Evolutionary conservation across 2,888 invertebrate species (phyloP).

Genomic region (Serripes groenlandicus): DNA sequence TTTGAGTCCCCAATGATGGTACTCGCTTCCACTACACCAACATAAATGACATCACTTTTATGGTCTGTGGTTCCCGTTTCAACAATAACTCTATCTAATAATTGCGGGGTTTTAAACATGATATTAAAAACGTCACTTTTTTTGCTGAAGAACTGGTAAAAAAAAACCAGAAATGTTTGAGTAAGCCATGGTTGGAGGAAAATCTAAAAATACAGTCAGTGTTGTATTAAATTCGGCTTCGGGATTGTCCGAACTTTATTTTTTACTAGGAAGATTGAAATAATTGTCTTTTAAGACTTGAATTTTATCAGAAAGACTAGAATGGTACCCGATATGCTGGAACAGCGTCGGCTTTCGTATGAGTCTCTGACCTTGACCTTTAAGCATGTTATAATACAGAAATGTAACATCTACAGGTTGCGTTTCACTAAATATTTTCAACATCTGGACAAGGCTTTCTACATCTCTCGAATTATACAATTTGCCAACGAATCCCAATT

Average conservation of each 20-base stretch:
- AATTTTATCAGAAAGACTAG: constrained; percentile 73
- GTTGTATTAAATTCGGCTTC: constrained; percentile 84
- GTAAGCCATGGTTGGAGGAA: constrained; percentile 84
- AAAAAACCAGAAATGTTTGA: constrained; percentile 84
- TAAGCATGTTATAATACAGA: constrained; percentile 72
- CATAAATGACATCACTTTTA: constrained; percentile 76
- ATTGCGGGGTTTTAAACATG: constrained; percentile 80
- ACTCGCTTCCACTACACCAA: constrained; percentile 78
- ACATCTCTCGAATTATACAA: constrained; percentile 73
- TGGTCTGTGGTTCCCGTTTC: constrained; percentile 80
- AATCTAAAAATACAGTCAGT: constrained; percentile 80
- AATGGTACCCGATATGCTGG: constrained; percentile 76
- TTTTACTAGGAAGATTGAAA: constrained; percentile 71
- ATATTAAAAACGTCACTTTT: constrained; percentile 81
- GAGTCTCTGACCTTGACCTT: constrained; percentile 64
- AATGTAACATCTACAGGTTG: constrained; percentile 76
- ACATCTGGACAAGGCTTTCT: constrained; percentile 76
- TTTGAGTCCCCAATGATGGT: constrained; percentile 60
- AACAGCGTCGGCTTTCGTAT: constrained; percentile 76
- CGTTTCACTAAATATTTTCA: constrained; percentile 80
- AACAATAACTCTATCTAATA: constrained; percentile 78
- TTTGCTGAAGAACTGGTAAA: constrained; percentile 81
- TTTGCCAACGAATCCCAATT: constrained; percentile 78
- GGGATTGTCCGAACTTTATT: constrained; percentile 82
- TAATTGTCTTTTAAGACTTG: constrained; percentile 75